Evolutionary conservation across 2,113 vertebrate genomes (phyloP), one percentile per base, ranked within the genome.

Genomic region (Irena cyanogastra): DNA sequence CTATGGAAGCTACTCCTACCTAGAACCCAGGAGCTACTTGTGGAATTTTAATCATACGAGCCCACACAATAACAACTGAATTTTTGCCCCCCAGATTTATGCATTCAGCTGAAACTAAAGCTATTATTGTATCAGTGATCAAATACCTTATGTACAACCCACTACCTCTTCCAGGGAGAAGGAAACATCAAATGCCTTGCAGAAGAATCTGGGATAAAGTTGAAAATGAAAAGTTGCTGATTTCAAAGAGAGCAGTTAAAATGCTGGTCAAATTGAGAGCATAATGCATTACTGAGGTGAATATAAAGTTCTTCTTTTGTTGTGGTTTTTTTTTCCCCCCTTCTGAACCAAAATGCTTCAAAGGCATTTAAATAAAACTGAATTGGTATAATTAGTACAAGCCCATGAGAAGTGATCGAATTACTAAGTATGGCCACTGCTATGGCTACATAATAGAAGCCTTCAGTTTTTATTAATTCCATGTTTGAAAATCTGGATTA

Each of bases 381-480:
- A 91, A 88, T 37, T 42, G 47, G 52, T 91, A 61, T 86, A 68
- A 96, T 92, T 85, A 96, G 77, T 93, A 95, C 82, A 94, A 91
- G 69, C 66, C 77, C 63, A 45, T 19, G 79, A 96, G 61, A 93
- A 96, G 59, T 84, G 84, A 66, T 60, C 86, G 53, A 77, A 86
- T 78, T 92, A 60, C 45, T 56, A 90, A 94, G 27, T 66, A 61
- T 1, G 12, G 65, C 50, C 69, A 66, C 56, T 92, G 57, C 61
- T 78, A 75, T 0, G 4, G 52, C 88, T 93, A n/a, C 49, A 83
- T 68, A 87, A 96, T 83, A 47, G 71, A 80, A 96, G 57, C 45
- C 59, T 96, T 97, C 79, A 82, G 39, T 91, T 97, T 95, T 92
- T 93, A 94, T 95, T 93, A 94, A 89, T 89, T 96, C 65, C 33